These are phyloP conservation scores for Hermodice carunculata DNA, from an alignment of 2,888 invertebrate species.

Conservation along the genomic window DNA sequence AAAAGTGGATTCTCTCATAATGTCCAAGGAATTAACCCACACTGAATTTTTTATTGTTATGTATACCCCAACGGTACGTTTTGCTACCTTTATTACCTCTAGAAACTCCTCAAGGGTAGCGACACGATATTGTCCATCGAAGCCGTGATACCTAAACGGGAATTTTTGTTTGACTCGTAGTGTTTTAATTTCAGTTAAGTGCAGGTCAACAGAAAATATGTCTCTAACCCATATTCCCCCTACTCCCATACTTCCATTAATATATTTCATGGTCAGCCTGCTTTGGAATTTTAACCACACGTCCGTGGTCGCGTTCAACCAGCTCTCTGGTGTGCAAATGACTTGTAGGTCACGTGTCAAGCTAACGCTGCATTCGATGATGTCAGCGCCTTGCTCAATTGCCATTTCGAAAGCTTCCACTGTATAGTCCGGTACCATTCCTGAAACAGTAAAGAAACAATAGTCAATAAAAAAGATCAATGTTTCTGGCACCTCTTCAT, in stretches of 20 bases:
- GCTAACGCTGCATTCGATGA: slow-evolving; percentile 43
- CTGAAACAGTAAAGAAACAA: too few relatives aligned
- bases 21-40: slow-evolving; percentile 32
- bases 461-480: too few relatives aligned
- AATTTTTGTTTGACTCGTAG: slow-evolving; percentile 29
- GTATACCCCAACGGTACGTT: slow-evolving; percentile 36
- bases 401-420: slow-evolving; percentile 33
- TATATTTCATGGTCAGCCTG: too few relatives aligned
- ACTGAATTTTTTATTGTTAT: slow-evolving; percentile 38
- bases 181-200: slow-evolving; percentile 31
- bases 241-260: too few relatives aligned
- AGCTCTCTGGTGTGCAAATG: slow-evolving; percentile 39
- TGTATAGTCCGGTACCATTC: slow-evolving; percentile 45
- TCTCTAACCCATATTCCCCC: too few relatives aligned
- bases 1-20: slow-evolving; percentile 21
- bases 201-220: slow-evolving; percentile 45
- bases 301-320: slow-evolving; percentile 38
- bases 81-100: slow-evolving; percentile 19
- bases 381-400: slow-evolving; percentile 43
- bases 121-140: slow-evolving; percentile 30
- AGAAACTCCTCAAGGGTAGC: slow-evolving; percentile 38
- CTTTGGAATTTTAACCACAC: slow-evolving; percentile 23
- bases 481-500: too few relatives aligned
- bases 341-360: slow-evolving; percentile 39
- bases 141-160: slow-evolving; percentile 27